Percentiles rank a stretch among this genome's conserved stretches.
phyloP scores from a whole-genome alignment of 1,140 invertebrate genomes.

The Listronotus bonariensis region DNA sequence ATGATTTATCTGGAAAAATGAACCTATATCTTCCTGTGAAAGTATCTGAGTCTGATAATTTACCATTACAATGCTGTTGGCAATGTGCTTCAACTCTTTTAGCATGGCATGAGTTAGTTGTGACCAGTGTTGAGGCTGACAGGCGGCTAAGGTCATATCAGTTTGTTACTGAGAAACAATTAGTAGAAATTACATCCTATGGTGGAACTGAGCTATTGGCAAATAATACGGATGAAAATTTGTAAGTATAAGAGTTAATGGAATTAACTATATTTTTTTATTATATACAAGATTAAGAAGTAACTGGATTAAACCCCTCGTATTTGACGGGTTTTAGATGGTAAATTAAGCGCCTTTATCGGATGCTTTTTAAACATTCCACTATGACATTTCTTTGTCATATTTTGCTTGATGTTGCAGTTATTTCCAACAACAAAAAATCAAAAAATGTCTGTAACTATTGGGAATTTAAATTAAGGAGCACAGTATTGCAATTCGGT shows the following conservation, averaged over 20 bases:
- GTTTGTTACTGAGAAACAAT: constrained; percentile 38
- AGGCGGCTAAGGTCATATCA: constrained; percentile 53
- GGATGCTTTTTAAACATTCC: no score
- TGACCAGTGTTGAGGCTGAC: constrained; percentile 63
- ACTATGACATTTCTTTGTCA: no score
- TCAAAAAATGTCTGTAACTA: no score
- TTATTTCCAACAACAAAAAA: no score
- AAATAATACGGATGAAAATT: constrained; percentile 8
- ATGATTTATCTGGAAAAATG: constrained; percentile 60
- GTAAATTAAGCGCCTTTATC: no score
- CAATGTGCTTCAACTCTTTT: constrained; percentile 66
- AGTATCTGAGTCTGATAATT: constrained; percentile 60
- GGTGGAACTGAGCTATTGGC: background rate
- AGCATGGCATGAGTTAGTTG: constrained; percentile 66
- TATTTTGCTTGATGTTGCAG: no score
- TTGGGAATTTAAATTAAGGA: no score
- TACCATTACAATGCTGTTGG: constrained; percentile 67
- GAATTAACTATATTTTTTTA: no score
- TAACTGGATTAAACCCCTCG: no score
- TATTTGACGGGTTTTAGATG: no score
- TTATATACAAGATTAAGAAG: no score
- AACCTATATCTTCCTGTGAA: constrained; percentile 61
- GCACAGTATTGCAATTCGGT: no score
- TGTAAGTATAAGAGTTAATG: constrained; percentile 9
- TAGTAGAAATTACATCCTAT: constrained; percentile 14